Evolutionary conservation across 1,140 invertebrate species (phyloP).

Genomic region (Portunus trituberculatus): DNA sequence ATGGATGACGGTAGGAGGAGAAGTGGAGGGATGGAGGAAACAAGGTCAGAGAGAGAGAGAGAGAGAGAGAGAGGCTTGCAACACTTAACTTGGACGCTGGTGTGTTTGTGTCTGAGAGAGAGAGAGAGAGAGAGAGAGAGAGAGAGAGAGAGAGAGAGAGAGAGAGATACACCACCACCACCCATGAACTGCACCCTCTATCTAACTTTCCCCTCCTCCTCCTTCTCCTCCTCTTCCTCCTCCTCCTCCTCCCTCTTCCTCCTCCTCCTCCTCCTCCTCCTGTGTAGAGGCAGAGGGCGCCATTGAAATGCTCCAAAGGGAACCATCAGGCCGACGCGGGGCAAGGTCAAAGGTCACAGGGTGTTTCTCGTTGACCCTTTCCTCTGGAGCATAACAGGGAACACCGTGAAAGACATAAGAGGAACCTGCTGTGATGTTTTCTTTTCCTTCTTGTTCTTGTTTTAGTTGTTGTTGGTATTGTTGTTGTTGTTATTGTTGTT

Average conservation of each 20-base stretch:
- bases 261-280: neutral
- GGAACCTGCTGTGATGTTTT: no score
- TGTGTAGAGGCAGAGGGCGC: neutral
- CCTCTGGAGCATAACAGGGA: neutral
- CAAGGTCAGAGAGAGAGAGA: neutral
- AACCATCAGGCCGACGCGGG: neutral
- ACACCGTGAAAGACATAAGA: no score
- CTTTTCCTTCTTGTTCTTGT: no score
- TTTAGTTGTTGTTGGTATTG: no score
- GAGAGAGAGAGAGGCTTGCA: slow-evolving; percentile 24
- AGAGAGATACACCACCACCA: neutral
- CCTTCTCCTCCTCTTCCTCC: no score
- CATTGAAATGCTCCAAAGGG: neutral
- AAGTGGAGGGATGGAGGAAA: neutral
- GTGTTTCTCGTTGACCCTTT: neutral
- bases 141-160: slow-evolving; percentile 47
- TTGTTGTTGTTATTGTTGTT: no score
- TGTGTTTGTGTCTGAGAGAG: neutral
- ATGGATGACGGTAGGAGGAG: neutral
- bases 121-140: slow-evolving; percentile 28
- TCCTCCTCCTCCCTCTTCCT: no score
- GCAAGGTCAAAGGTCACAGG: neutral
- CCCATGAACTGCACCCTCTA: neutral
- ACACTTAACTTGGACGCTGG: neutral
- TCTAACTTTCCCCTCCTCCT: neutral